A percentile compares a stretch with the other conserved stretches of the same genome.
These are phyloP conservation scores for Lasioglossum leucozonium DNA, from an alignment of 2,888 invertebrate species.

Conservation along the genomic window DNA sequence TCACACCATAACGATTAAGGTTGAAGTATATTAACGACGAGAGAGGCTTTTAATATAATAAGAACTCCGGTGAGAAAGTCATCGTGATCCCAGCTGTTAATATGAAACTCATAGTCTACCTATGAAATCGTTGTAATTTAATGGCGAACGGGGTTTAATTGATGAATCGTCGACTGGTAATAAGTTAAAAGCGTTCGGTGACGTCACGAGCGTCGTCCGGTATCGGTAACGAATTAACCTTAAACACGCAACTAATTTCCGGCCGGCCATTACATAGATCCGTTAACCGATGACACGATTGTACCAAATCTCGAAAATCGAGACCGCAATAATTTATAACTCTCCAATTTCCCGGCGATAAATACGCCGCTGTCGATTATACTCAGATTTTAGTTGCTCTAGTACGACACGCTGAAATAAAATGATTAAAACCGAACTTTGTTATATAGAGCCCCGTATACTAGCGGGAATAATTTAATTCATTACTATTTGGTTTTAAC, in stretches of 20 bases:
- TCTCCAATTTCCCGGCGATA: background rate
- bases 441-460: background rate
- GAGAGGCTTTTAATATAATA: background rate
- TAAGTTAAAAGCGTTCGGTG: conserved; percentile 47
- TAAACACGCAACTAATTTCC: conserved; percentile 58
- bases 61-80: background rate
- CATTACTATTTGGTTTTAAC: background rate
- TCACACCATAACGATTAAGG: background rate
- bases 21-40: background rate
- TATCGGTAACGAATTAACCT: conserved; percentile 46
- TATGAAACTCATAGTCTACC: background rate
- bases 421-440: background rate
- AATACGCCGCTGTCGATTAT: background rate
- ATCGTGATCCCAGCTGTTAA: background rate
- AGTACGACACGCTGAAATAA: background rate
- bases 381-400: background rate
- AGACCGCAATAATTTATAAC: conserved; percentile 25
- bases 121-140: conserved; percentile 14
- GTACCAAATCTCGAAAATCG: conserved; percentile 42
- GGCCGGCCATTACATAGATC: conserved; percentile 42
- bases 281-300: conserved; percentile 21
- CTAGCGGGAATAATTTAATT: background rate
- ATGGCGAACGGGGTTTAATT: conserved; percentile 33
- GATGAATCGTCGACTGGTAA: conserved; percentile 46
- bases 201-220: conserved; percentile 24